These are phyloP conservation scores for Cisticola juncidis DNA, from an alignment of 2,113 vertebrate species.

Conservation along the genomic window DNA sequence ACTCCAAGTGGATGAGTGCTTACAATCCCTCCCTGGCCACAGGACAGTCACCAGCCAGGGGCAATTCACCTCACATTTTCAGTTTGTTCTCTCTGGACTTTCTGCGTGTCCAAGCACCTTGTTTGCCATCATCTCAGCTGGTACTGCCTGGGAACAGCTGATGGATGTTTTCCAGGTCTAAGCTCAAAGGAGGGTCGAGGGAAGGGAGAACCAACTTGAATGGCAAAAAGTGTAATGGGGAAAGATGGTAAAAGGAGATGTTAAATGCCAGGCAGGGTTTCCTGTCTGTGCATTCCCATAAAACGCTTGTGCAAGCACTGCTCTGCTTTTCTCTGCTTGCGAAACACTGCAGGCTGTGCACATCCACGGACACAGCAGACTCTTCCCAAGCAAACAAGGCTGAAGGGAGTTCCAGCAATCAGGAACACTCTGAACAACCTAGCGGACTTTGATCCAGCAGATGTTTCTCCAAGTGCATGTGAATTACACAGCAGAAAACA, in stretches of 20 bases:
- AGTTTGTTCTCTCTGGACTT: neutral
- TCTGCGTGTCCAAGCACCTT: neutral
- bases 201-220: neutral
- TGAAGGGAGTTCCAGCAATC: neutral
- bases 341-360: neutral
- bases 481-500: neutral
- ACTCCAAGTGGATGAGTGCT: neutral
- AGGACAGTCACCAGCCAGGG: neutral
- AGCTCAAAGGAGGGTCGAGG: neutral
- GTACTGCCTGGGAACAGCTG: neutral
- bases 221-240: neutral
- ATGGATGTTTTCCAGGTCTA: neutral
- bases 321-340: neutral
- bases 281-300: neutral
- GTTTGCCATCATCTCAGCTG: neutral
- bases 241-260: neutral
- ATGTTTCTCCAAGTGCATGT: neutral
- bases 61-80: neutral
- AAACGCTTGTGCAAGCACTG: neutral
- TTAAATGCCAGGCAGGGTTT: neutral
- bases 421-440: neutral
- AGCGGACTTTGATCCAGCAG: neutral
- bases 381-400: neutral
- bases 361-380: neutral
- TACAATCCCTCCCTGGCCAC: neutral